Evolutionary conservation across 1,140 invertebrate species (phyloP).

Genomic region (Drosophila albomicans): DNA sequence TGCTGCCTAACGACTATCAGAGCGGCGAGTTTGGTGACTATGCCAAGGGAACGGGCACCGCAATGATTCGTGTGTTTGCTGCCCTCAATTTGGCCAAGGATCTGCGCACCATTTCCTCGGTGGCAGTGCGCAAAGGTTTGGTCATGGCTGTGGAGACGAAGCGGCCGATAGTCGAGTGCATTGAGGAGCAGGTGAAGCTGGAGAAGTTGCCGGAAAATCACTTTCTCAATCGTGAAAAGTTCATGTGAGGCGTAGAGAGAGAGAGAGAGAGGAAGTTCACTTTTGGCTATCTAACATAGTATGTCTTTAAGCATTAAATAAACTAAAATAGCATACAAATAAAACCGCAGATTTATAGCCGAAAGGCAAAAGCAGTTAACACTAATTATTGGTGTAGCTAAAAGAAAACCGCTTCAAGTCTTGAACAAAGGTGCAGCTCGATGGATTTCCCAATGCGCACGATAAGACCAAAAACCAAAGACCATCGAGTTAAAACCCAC

Average conservation of each 20-base stretch:
- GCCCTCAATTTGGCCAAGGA: constrained; percentile 88
- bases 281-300: background rate
- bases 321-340: constrained; percentile 45
- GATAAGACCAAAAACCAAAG: background rate
- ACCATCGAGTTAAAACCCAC: background rate
- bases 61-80: constrained; percentile 89
- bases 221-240: constrained; percentile 85
- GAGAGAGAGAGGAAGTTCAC: background rate
- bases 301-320: constrained; percentile 34
- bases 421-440: constrained; percentile 49
- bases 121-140: constrained; percentile 87
- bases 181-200: constrained; percentile 85
- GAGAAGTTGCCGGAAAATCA: constrained; percentile 85
- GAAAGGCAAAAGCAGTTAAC: constrained; percentile 24
- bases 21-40: constrained; percentile 91
- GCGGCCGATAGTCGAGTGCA: constrained; percentile 86
- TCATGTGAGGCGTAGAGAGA: constrained; percentile 59
- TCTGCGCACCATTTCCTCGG: constrained; percentile 88
- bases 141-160: constrained; percentile 86
- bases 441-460: constrained; percentile 40
- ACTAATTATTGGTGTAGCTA: constrained; percentile 61
- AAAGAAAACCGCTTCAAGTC: constrained; percentile 35
- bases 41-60: constrained; percentile 87
- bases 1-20: constrained; percentile 91
- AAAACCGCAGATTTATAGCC: constrained; percentile 20